Evolutionary conservation across 2,888 invertebrate genomes (phyloP), one percentile per base, ranked within the genome.

Genomic region (Apotomis capreana): DNA sequence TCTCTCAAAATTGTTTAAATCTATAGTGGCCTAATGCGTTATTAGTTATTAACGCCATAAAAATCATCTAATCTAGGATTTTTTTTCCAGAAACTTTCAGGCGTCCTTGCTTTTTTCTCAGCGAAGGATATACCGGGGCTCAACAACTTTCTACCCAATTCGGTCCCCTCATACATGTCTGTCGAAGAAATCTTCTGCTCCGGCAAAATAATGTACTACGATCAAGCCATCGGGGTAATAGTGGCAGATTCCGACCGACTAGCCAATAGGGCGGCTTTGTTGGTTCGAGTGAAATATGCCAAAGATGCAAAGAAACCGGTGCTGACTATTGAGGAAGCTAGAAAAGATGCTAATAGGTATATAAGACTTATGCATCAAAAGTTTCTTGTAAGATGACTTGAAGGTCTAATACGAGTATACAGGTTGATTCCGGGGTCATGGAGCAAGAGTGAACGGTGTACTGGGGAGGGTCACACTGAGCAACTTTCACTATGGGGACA

Each of bases 91-190:
- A 93, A 91, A 83, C 83, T 95, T 69, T 92, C 94, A 3, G 96
- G 96, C 0, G 95, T 96, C 0, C 84, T 96, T 26, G 94, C 94
- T 4, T 96, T 95, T 78, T 94, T 94, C 75, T 90, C 94, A 12
- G 95, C 95, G n/a, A 94, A 95, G 80, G 96, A 96, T 78, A 94
- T 97, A 69, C 96, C 96, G 0, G 96, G 96, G 0, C 84, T 83
- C 58, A 97, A 97, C 84, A 86, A 87, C 52, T 95, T 94, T 77
- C 83, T 92, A 13, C 85, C 92, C 0, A 79, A 76, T n/a, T 82
- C 79, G 72, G 77, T 82, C 3, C 76, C 79, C 1, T 10, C 69
- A 0, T 79, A 79, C 37, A 4, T 78, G 0, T 12, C 68, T 0
- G 82, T 87, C 3, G 94, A 94, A 81, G 92, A 94, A 83, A 81